Evolutionary conservation across 2,113 vertebrate species (phyloP), one percentile per base, ranked within the genome.

Genomic region (Abramis brama): DNA sequence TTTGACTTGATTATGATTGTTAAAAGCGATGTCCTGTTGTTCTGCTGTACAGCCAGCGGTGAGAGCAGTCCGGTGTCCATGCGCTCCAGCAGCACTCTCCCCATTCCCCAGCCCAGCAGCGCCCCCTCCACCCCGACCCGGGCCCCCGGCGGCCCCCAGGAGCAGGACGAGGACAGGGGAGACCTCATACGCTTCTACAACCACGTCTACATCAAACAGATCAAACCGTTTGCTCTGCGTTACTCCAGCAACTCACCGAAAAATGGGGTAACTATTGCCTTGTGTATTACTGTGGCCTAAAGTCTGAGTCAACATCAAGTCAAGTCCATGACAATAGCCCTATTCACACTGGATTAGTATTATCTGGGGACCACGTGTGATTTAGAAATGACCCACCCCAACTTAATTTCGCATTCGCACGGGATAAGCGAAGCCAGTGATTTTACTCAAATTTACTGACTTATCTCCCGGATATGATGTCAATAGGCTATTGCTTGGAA

Each of bases 121-220:
- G 94, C 95, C 0, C 96, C 97, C 33, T 95, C 96, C 0, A 96
- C 97, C 0, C 96, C 96, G 0, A 96, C 95, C 3, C 92, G 86
- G 0, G 92, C 94, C 79, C 90, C 91, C 17, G 97, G 96, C 83
- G 88, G 96, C 85, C 84, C 92, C 86, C 91, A 84, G 47, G 91
- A 91, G 68, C 84, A 0, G 21, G 85, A 79, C 83, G 90, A 91
- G 86, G 96, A 98, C 62, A 96, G 97, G 45, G 97, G 97, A 17
- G 97, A 99, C 92, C 96, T 99, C n/a, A 98, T 99, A 89, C 96
- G 96, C 89, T 99, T 99, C 90, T 99, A 99, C 92, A 99, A 99
- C 60, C 88, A 93, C 0, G 91, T 99, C 85, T 99, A 96, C 30
- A 93, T 99, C 82, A 94, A 94, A 93, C 96, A 96, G 94, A 97